A percentile compares a stretch with the other conserved stretches of the same genome.
These are phyloP conservation scores for Neuroterus valhalla DNA, from an alignment of 1,140 invertebrate species.

Conservation along the genomic window DNA sequence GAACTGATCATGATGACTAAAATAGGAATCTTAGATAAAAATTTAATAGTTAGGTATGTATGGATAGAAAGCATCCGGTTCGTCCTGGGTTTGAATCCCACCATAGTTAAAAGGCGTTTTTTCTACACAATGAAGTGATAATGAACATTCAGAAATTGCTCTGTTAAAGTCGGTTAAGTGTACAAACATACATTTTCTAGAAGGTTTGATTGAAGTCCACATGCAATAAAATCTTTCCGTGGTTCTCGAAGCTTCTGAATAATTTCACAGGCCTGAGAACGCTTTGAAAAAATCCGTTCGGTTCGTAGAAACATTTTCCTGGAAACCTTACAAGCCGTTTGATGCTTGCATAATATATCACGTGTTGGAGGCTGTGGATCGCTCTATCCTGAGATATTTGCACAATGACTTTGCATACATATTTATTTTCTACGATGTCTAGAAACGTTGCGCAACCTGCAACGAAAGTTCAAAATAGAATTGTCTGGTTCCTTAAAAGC, in stretches of 20 bases:
- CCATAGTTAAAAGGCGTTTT: too few relatives aligned
- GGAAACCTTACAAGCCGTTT: slow-evolving; percentile 10
- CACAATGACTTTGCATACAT: slow-evolving; percentile 11
- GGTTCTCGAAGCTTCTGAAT: neutral
- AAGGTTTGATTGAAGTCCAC: too few relatives aligned
- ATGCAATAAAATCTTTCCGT: too few relatives aligned
- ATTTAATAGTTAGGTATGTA: too few relatives aligned
- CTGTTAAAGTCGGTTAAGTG: too few relatives aligned
- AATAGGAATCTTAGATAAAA: too few relatives aligned
- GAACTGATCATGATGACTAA: too few relatives aligned
- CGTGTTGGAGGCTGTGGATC: slow-evolving; percentile 8
- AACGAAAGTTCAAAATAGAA: neutral
- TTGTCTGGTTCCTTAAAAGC: neutral
- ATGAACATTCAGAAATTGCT: too few relatives aligned
- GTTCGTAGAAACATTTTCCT: slow-evolving; percentile 1
- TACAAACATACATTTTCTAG: too few relatives aligned
- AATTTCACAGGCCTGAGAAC: neutral
- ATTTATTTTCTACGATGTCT: neutral
- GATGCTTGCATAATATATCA: slow-evolving; percentile 21
- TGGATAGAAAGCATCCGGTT: too few relatives aligned
- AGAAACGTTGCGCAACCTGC: neutral
- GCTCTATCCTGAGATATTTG: slow-evolving; percentile 7
- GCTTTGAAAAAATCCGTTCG: neutral
- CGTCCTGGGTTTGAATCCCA: too few relatives aligned
- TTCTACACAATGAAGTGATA: too few relatives aligned